Base-by-base conservation (phyloP, 2,113 vertebrate genomes). In the Coturnix japonica region DNA sequence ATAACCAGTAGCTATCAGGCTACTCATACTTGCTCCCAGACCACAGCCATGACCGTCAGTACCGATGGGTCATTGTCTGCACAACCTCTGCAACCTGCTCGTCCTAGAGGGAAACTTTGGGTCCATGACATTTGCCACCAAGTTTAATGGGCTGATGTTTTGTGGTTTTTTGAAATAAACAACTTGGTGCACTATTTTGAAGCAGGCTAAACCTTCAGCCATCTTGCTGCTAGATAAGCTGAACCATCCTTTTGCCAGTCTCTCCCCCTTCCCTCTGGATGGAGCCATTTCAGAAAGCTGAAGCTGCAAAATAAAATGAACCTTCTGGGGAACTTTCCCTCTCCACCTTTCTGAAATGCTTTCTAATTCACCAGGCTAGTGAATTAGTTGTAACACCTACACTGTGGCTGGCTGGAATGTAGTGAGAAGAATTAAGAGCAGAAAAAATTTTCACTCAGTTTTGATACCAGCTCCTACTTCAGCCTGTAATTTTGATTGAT, bases 21-120 rank as follows among this genome's bases (percentile, higher is more conserved):
- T 87, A 43, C 33, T 33, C 54, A 44, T 26, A 39, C 81, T n/a
- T 88, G 5, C 26, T 78, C 21, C 57, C 53, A 86, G 66, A 59
- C 2, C 21, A 49, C 56, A 84, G 16, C 19, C 3, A 1, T 69
- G 7, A 22, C 35, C 51, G 8, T 31, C 18, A 41, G 11, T 12
- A 7, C 18, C n/a, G 26, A 33, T 1, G 0, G 8, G 2, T 47
- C 1, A 0, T 15, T 44, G 20, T 64, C 57, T 84, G 31, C 31
- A 14, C 25, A n/a, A 30, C 39, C 59, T 46, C 66, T 81, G 71
- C 59, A 72, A 41, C 44, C n/a, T 69, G 13, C 16, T 4, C 1
- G 23, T 44, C 60, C 7, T 63, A 13, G 4, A n/a, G 19, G n/a
- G 23, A 6, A 51, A 3, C 22, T 23, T 56, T 7, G 59, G 10